phyloP scores from a whole-genome alignment of 2,888 invertebrate species.

The Nematopogon swammerdamellus region DNA sequence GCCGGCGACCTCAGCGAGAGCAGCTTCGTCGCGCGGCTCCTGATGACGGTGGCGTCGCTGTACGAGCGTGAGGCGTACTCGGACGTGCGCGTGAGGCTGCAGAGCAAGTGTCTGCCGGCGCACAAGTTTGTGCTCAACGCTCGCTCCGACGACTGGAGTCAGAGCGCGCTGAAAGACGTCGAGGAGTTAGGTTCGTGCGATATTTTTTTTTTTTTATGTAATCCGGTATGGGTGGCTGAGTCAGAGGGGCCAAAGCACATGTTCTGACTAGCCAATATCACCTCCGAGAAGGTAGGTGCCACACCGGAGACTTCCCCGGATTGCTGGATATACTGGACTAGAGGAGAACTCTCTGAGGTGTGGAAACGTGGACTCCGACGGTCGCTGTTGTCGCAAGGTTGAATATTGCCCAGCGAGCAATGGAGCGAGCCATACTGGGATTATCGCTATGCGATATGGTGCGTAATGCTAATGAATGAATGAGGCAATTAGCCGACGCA shows the following conservation, averaged over 20 bases:
- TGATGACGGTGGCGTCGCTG: slow-evolving; percentile 77
- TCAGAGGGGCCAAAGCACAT: background rate
- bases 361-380: too few species aligned
- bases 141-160: slow-evolving; percentile 83
- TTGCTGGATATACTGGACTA: too few species aligned
- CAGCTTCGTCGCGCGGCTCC: slow-evolving; percentile 80
- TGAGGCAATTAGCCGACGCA: too few species aligned
- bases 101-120: slow-evolving; percentile 69
- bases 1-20: slow-evolving; percentile 64
- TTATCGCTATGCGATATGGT: too few species aligned
- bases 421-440: too few species aligned
- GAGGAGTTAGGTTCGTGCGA: slow-evolving; percentile 61
- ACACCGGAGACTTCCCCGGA: too few species aligned
- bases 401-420: too few species aligned
- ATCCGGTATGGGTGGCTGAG: background rate
- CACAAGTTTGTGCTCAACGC: slow-evolving; percentile 90
- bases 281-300: too few species aligned
- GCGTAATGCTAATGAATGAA: too few species aligned
- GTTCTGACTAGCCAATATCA: too few species aligned
- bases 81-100: slow-evolving; percentile 75
- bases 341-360: too few species aligned
- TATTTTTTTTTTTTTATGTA: slow-evolving; percentile 4
- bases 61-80: slow-evolving; percentile 79
- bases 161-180: slow-evolving; percentile 63
- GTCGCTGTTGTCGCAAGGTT: too few species aligned